phyloP scores from a whole-genome alignment of 92 coral and sea anemone species.

The Palythoa caribaeorum region DNA sequence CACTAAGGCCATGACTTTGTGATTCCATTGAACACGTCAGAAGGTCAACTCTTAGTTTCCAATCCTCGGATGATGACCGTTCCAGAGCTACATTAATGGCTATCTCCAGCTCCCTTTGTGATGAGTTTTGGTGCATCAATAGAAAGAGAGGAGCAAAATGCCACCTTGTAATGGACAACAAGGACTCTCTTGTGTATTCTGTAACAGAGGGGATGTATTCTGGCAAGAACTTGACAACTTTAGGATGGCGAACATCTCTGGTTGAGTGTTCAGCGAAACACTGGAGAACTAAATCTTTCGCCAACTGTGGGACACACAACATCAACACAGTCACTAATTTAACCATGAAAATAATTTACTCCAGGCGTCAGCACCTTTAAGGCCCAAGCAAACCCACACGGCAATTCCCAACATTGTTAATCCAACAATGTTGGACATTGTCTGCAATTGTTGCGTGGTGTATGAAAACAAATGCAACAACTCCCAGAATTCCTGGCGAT shows the following conservation, averaged over 20 bases:
- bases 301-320: neutral
- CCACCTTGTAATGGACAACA: conserved; percentile 67
- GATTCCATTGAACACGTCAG: conserved; percentile 54
- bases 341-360: too few species aligned
- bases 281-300: conserved; percentile 19
- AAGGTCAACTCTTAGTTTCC: conserved; percentile 76
- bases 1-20: conserved; percentile 17
- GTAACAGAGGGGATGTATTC: conserved; percentile 66
- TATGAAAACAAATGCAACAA: too few species aligned
- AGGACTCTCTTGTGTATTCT: conserved; percentile 71
- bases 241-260: neutral
- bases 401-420: too few species aligned
- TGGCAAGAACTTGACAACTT: conserved; percentile 10
- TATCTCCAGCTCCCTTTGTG: conserved; percentile 51
- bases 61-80: conserved; percentile 74
- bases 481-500: too few species aligned
- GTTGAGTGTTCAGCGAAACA: neutral
- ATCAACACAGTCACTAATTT: neutral
- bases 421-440: too few species aligned
- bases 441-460: too few species aligned
- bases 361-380: too few species aligned
- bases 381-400: too few species aligned
- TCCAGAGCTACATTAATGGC: conserved; percentile 82
- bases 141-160: conserved; percentile 74
- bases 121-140: conserved; percentile 65